These are phyloP conservation scores for Amniataba percoides DNA, from an alignment of 2,797 vertebrate species.

Conservation along the genomic window DNA sequence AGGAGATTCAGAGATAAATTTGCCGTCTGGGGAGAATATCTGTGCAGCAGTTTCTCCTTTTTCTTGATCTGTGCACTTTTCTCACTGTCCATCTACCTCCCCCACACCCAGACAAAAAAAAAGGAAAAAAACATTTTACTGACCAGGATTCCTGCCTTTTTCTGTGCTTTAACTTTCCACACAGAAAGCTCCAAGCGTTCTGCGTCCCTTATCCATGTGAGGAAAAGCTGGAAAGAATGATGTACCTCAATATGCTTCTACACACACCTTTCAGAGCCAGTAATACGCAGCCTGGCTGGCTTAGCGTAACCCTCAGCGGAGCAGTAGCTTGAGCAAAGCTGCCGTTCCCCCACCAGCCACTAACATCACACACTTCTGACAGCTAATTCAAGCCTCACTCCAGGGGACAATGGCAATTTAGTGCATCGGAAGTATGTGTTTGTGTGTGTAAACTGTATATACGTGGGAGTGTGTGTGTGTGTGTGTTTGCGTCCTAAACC, in stretches of 20 bases:
- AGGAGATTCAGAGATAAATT: slow-evolving; percentile 50
- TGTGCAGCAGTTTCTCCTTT: slow-evolving; percentile 21
- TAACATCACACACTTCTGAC: slow-evolving; percentile 61
- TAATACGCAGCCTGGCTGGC: slow-evolving; percentile 11
- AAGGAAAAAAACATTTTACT: slow-evolving; percentile 6
- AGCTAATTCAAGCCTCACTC: slow-evolving; percentile 51
- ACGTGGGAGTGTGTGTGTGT: slow-evolving; percentile 38
- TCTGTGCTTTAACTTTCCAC: slow-evolving; percentile 53
- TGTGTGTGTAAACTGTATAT: slow-evolving; percentile 21
- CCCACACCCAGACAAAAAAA: slow-evolving; percentile 6
- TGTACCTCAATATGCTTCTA: slow-evolving; percentile 30
- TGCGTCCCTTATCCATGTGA: slow-evolving; percentile 38
- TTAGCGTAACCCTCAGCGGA: slow-evolving; percentile 37
- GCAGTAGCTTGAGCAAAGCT: slow-evolving; percentile 43
- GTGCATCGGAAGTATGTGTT: slow-evolving; percentile 24
- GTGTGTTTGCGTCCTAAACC: slow-evolving; percentile 50
- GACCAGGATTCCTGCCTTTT: slow-evolving; percentile 56
- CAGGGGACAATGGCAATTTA: slow-evolving; percentile 41
- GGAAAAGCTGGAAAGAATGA: slow-evolving; percentile 54
- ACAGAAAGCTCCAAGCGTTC: slow-evolving; percentile 50
- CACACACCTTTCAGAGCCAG: slow-evolving; percentile 32
- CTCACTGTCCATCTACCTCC: slow-evolving; percentile 36
- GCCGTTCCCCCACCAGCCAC: slow-evolving; percentile 24
- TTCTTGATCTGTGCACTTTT: slow-evolving; percentile 16
- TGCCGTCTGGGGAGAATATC: slow-evolving; percentile 29